Conservation (phyloP, 2,113 vertebrate genomes). For the Myocastor coypus region DNA sequence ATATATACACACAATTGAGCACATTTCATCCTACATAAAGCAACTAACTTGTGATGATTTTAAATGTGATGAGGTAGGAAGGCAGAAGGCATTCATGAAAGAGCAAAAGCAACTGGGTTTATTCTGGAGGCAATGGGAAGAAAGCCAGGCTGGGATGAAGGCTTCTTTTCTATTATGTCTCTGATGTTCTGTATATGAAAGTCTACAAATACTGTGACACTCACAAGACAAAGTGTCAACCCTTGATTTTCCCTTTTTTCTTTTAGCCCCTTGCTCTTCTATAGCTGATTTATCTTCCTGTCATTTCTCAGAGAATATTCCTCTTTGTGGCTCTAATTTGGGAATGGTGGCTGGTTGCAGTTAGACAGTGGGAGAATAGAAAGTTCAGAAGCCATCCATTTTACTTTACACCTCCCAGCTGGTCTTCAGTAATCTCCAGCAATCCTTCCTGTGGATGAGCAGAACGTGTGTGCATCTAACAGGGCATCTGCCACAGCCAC, state of each 20-base stretch:
- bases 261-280: not conserved
- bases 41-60: not conserved
- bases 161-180: not conserved
- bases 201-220: not conserved
- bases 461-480: not conserved
- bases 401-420: not conserved
- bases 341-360: not conserved
- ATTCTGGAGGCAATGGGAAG: not conserved
- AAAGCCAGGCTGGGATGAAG: not conserved
- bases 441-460: not conserved
- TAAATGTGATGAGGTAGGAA: not conserved
- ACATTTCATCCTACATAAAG: not conserved
- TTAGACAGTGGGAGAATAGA: not conserved
- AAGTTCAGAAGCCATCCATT: not conserved
- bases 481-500: fast-evolving
- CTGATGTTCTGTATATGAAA: not conserved
- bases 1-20: not conserved
- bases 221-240: not conserved
- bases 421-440: not conserved
- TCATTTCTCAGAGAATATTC: not conserved
- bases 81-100: not conserved
- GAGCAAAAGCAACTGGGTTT: not conserved
- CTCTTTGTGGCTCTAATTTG: slow-evolving; percentile 35
- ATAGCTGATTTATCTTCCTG: not conserved
- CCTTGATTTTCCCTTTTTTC: not conserved